Evolutionary conservation across 1,140 invertebrate species (phyloP), one percentile per base, ranked within the genome.

Genomic region (Aphidius gifuensis): DNA sequence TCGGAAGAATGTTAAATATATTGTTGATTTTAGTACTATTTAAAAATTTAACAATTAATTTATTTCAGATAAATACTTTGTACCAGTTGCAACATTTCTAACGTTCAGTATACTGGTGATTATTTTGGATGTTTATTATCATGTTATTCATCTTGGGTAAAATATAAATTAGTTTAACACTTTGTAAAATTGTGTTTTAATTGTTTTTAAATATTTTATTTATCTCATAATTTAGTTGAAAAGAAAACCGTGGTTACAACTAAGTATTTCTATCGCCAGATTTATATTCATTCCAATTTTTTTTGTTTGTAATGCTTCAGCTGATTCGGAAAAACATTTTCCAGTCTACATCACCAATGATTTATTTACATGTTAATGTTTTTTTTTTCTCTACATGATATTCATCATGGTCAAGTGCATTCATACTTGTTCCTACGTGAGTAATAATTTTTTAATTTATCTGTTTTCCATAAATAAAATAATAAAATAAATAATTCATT

Each of bases 1-100:
- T n/a, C n/a, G n/a, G n/a, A n/a, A n/a, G n/a, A n/a, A n/a, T n/a
- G n/a, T n/a, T n/a, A n/a, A n/a, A n/a, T n/a, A n/a, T n/a, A n/a
- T n/a, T n/a, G n/a, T n/a, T n/a, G n/a, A 32, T 32, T 2, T 32
- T 1, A 32, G 23, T 32, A 3, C 1, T 32, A 4, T 32, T 32
- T 32, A 3, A 32, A 32, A 32, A 32, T 32, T 32, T 3, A 32
- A 32, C 4, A 4, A 32, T 32, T 32, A 32, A 32, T 69, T 68
- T 74, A 68, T 87, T 86, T 68, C 77, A 93, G 92, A 92, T 78
- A 84, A 90, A 61, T 94, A 90, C 74, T 98, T 95, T 80, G 86
- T 93, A 65, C 93, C 94, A 6, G 92, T 97, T 8, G 87, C 93
- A 0, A 92, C 93, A 57, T 98, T 96, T 79, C 81, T 98, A 9